Evolutionary conservation across 1,140 invertebrate species (phyloP), one percentile per base, ranked within the genome.

Genomic region (Diabrotica undecimpunctata): DNA sequence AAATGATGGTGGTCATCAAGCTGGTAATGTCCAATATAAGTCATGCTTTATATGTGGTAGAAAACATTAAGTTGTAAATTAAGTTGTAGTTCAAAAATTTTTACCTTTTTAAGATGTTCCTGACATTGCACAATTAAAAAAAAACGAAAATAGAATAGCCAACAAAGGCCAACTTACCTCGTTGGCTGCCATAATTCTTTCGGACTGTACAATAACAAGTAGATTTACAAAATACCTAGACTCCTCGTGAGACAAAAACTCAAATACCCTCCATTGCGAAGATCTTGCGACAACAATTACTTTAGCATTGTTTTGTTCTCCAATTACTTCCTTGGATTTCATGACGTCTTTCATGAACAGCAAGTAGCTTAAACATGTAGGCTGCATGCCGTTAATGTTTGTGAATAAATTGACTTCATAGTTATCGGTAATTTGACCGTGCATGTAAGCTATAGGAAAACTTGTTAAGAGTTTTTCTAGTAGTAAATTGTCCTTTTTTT

Each of bases 201-300:
- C 73, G 7, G 76, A 78, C 60, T 76, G 74, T 83, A 85, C 82
- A 52, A 90, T 82, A 5, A 90, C 81, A 36, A 90, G 76, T 35
- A 90, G 77, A 81, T 90, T 88, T 0, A 85, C 79, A 74, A 90
- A 87, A 71, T 79, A 81, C 69, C 84, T 83, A 0, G 88, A 85
- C 3, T 77, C n/a, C 54, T 84, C 79, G 36, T 82, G 83, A 9
- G 81, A 78, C 11, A 90, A 70, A 77, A 87, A 90, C 70, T 89
- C 86, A 52, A 85, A 82, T 0, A 90, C 81, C n/a, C 84, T 83
- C 87, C 87, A 90, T 72, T 88, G 85, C 0, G 87, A 84, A 7
- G 88, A 88, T 65, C 83, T 80, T 0, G 88, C 81, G 0, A 90
- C 79, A 0, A 90, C 71, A 0, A 90, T 79, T 4, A 90, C 83